Conservation (phyloP, 2,113 vertebrate genomes). For the Pyrgilauda ruficollis region DNA sequence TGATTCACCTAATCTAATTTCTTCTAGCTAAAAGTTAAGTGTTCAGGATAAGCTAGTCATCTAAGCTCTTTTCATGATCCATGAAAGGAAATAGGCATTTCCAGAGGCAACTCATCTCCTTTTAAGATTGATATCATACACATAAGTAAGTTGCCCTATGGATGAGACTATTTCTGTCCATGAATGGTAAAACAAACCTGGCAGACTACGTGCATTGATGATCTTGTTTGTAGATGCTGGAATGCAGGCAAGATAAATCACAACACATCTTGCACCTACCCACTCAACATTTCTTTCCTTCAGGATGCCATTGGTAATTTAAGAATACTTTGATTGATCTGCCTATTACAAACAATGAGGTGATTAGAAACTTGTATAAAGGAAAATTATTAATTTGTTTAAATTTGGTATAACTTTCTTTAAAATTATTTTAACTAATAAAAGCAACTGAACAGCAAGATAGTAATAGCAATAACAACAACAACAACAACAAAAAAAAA, state of each 20-base stretch:
- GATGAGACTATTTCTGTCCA: background rate
- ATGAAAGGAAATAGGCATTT: background rate
- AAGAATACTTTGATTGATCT: background rate
- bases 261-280: background rate
- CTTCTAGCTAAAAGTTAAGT: background rate
- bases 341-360: background rate
- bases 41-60: background rate
- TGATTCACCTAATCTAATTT: background rate
- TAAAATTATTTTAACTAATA: background rate
- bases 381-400: background rate
- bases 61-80: background rate
- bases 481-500: too few species aligned
- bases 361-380: background rate
- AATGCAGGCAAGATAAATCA: background rate
- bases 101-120: background rate
- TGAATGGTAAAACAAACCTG: background rate
- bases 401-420: background rate
- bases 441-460: background rate
- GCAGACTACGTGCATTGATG: background rate
- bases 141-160: background rate
- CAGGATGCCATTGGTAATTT: background rate
- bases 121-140: background rate
- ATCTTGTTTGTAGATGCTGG: background rate
- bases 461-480: background rate
- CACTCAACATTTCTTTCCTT: background rate